Conservation (phyloP, 2,113 vertebrate genomes). For the Xiphophorus maculatus region DNA sequence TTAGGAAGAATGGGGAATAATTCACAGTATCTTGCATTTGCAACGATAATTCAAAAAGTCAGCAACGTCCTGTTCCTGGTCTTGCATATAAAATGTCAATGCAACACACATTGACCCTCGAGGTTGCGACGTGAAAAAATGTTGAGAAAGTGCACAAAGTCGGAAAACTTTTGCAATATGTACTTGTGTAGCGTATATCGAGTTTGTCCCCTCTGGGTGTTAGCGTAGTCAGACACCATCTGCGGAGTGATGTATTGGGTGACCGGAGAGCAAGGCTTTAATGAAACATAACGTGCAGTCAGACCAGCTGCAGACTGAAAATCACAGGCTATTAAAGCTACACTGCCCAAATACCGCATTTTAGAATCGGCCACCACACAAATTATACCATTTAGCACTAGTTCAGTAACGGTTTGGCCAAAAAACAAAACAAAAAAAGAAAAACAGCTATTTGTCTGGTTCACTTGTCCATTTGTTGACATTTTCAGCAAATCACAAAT, state of each 20-base stretch:
- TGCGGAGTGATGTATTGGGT: constrained; percentile 25
- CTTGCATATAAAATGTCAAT: background rate
- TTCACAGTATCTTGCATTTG: background rate
- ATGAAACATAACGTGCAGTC: background rate
- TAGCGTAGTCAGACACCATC: constrained; percentile 29
- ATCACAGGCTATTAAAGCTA: constrained; percentile 7
- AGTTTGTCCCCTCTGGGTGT: constrained; percentile 22
- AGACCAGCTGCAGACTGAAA: constrained; percentile 15
- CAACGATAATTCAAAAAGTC: background rate
- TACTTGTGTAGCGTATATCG: constrained; percentile 8
- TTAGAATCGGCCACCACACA: background rate
- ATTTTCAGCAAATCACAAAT: constrained; percentile 21
- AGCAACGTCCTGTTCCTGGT: background rate
- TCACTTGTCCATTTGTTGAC: constrained; percentile 1
- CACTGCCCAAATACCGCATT: constrained; percentile 9
- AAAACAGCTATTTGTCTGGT: constrained; percentile 16
- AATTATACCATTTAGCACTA: constrained; percentile 13
- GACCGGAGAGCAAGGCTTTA: constrained; percentile 16
- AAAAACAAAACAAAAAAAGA: background rate
- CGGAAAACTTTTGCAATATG: background rate
- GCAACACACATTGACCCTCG: background rate
- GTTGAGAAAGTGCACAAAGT: background rate
- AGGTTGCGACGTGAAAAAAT: background rate
- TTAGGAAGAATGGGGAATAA: background rate
- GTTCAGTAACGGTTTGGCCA: background rate